These are phyloP conservation scores for Microplitis demolitor DNA, from an alignment of 1,140 invertebrate genomes.

Conservation along the genomic window DNA sequence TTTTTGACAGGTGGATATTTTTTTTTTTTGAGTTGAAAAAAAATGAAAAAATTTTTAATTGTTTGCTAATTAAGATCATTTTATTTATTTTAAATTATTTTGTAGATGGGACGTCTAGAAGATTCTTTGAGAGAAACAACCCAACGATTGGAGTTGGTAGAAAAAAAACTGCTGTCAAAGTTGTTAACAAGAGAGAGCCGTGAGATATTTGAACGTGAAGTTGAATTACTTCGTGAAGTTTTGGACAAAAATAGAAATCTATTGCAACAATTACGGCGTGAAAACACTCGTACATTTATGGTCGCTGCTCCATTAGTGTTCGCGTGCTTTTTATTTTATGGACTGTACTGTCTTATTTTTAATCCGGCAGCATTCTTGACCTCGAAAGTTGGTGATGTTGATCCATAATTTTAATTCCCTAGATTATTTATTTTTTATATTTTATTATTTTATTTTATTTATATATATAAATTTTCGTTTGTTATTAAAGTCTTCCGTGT, in stretches of 20 bases:
- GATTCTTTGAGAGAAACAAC: slow-evolving; percentile 48
- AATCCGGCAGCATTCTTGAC: slow-evolving; percentile 30
- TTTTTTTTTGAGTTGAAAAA: no score
- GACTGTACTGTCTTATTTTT: slow-evolving; percentile 40
- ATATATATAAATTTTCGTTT: no score
- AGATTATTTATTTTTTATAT: no score
- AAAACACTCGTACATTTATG: slow-evolving; percentile 53
- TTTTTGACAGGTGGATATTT: no score
- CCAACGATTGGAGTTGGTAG: slow-evolving; percentile 44
- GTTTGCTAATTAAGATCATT: not conserved
- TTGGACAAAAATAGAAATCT: slow-evolving; percentile 46
- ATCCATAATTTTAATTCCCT: no score
- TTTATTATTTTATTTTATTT: no score
- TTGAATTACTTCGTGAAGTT: slow-evolving; percentile 46
- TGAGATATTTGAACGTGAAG: slow-evolving; percentile 48
- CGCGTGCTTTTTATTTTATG: slow-evolving; percentile 46
- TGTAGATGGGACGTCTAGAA: slow-evolving; percentile 52
- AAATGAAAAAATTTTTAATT: no score
- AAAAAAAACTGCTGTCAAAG: slow-evolving; percentile 46
- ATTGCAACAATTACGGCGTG: slow-evolving; percentile 41
- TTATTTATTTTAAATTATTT: slow-evolving; percentile 23
- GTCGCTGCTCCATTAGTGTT: slow-evolving; percentile 47
- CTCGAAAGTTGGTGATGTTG: not conserved
- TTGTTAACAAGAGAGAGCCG: slow-evolving; percentile 45
- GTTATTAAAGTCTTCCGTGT: no score